A percentile compares a stretch with the other conserved stretches of the same genome.
phyloP scores from a whole-genome alignment of 2,797 vertebrate genomes.

The Syngnathus rostellatus region DNA sequence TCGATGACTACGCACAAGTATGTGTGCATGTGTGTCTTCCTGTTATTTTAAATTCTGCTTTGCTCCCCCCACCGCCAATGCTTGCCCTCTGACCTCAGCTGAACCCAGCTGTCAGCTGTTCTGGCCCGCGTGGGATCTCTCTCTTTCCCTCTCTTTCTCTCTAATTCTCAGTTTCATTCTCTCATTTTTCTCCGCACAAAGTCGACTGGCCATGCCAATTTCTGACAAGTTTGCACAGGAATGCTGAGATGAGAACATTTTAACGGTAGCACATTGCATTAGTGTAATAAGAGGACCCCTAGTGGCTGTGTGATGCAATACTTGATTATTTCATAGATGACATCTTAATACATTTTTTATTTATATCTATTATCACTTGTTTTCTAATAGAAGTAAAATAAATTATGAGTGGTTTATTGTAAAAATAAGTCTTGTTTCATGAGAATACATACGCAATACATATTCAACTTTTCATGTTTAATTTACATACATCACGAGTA shows the following conservation, averaged over 20 bases:
- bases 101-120: conserved; percentile 76
- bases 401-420: too few relatives aligned
- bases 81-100: conserved; percentile 60
- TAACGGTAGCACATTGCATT: too few relatives aligned
- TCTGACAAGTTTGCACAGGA: not conserved
- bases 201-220: not conserved
- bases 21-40: conserved; percentile 48
- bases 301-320: not conserved
- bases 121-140: conserved; percentile 36
- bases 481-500: not conserved
- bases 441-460: not conserved
- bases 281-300: too few relatives aligned
- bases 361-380: too few relatives aligned
- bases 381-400: too few relatives aligned
- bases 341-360: too few relatives aligned
- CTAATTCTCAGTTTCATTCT: not conserved
- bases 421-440: too few relatives aligned
- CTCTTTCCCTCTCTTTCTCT: not conserved
- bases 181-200: not conserved
- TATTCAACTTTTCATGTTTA: not conserved
- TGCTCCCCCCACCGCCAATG: conserved; percentile 59
- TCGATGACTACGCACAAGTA: not conserved
- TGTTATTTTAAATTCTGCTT: conserved; percentile 66
- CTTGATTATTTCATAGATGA: too few relatives aligned
- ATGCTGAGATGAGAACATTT: not conserved